phyloP scores from a whole-genome alignment of 2,888 invertebrate genomes.

The Elysia crispata region DNA sequence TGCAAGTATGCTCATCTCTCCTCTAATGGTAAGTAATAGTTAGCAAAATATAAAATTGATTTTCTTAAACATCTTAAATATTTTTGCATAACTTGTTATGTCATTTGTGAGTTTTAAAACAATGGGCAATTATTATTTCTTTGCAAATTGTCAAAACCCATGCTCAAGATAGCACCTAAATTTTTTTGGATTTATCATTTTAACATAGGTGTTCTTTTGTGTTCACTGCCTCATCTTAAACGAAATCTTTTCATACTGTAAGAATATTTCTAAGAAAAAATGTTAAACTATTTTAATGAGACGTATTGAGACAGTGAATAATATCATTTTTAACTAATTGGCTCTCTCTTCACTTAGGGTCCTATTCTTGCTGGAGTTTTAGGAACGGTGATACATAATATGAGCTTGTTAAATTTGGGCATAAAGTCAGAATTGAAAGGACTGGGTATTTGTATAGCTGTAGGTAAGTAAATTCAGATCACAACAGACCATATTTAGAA shows the following conservation, averaged over 20 bases:
- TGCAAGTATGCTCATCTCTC: slow-evolving; percentile 89
- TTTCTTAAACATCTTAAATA: too few species aligned
- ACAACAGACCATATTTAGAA: not conserved
- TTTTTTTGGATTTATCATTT: too few species aligned
- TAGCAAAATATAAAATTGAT: too few species aligned
- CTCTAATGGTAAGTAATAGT: slow-evolving; percentile 83
- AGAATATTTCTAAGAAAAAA: too few species aligned
- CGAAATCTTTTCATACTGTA: too few species aligned
- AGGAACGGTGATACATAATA: slow-evolving; percentile 85
- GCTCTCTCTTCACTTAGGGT: slow-evolving; percentile 79
- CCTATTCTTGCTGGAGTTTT: slow-evolving; percentile 88
- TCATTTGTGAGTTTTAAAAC: not conserved
- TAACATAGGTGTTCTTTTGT: too few species aligned
- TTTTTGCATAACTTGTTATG: not conserved
- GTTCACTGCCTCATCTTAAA: too few species aligned
- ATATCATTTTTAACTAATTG: not conserved
- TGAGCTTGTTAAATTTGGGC: slow-evolving; percentile 82
- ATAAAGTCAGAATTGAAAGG: slow-evolving; percentile 84
- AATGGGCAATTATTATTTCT: not conserved
- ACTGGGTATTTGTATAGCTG: slow-evolving; percentile 82
- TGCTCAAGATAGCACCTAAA: too few species aligned
- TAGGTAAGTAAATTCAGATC: slow-evolving; percentile 77
- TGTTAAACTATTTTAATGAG: too few species aligned
- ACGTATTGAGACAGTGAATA: too few species aligned
- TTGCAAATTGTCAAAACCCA: not conserved